Conservation (phyloP, 2,113 vertebrate genomes). For the Mesocricetus auratus region DNA sequence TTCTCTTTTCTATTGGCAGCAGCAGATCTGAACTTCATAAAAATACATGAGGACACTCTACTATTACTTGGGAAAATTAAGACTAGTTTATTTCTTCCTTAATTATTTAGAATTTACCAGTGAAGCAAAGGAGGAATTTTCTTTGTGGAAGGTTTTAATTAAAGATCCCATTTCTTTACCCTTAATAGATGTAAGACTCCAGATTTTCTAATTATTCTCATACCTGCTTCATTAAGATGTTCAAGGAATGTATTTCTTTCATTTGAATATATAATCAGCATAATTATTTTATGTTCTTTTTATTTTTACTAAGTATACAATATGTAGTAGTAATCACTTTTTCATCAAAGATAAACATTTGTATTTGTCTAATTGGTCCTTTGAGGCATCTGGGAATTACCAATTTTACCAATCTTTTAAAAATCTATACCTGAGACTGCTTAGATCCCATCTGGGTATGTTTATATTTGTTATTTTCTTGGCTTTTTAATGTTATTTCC, state of each 20-base stretch:
- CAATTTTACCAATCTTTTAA: conserved; percentile 7
- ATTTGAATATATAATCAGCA: conserved; percentile 37
- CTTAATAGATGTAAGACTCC: conserved; percentile 19
- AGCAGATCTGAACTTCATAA: background rate
- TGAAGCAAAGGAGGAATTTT: conserved; percentile 56
- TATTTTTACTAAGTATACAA: background rate
- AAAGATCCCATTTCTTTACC: conserved; percentile 47
- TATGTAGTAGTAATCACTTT: background rate
- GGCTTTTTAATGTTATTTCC: background rate
- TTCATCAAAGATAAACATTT: conserved; percentile 29
- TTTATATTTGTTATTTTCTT: conserved; percentile 11
- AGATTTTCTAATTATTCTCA: conserved; percentile 44
- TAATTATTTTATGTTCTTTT: conserved; percentile 7
- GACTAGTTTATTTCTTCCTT: conserved; percentile 28
- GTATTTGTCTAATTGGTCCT: background rate
- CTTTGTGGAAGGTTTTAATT: conserved; percentile 59
- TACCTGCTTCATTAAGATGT: conserved; percentile 43
- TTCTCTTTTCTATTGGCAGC: conserved; percentile 31
- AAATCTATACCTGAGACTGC: background rate
- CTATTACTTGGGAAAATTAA: conserved; percentile 38
- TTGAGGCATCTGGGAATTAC: conserved; percentile 7
- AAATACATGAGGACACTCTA: background rate
- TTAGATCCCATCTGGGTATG: background rate
- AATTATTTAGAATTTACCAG: conserved; percentile 31
- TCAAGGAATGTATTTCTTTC: conserved; percentile 46